phyloP scores from a whole-genome alignment of 2,797 vertebrate genomes.

The Eleutherodactylus coqui region DNA sequence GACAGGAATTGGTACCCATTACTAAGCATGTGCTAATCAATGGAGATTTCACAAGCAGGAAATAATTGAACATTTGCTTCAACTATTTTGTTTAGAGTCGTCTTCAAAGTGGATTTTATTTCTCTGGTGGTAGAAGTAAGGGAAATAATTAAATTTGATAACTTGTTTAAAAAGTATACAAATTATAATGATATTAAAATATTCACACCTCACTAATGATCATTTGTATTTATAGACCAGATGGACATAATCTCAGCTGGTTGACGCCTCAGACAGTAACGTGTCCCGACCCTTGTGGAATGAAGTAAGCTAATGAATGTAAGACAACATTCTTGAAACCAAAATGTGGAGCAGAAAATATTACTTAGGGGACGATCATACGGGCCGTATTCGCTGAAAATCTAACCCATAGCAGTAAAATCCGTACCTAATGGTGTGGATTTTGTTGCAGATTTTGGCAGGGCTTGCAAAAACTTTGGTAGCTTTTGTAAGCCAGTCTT shows the following conservation, averaged over 20 bases:
- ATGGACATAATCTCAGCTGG: neutral
- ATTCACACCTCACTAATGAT: slow-evolving; percentile 14
- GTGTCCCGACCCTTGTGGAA: neutral
- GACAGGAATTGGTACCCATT: neutral
- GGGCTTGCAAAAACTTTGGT: too few relatives aligned
- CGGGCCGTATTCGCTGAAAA: too few relatives aligned
- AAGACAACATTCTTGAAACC: neutral
- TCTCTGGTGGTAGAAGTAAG: neutral
- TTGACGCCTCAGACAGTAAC: neutral
- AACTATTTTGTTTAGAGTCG: neutral
- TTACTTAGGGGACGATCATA: too few relatives aligned
- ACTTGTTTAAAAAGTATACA: neutral
- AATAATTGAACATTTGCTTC: neutral
- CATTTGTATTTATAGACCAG: neutral
- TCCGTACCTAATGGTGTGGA: too few relatives aligned
- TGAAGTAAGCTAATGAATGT: neutral
- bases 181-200: neutral
- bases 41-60: neutral
- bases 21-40: slow-evolving; percentile 8
- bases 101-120: neutral
- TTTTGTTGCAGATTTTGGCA: too few relatives aligned
- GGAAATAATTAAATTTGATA: neutral
- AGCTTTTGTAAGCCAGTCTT: too few relatives aligned
- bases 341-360: neutral
- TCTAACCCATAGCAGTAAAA: too few relatives aligned